Evolutionary conservation across 1,140 invertebrate genomes (phyloP).

Genomic region (Palaemon carinicauda): DNA sequence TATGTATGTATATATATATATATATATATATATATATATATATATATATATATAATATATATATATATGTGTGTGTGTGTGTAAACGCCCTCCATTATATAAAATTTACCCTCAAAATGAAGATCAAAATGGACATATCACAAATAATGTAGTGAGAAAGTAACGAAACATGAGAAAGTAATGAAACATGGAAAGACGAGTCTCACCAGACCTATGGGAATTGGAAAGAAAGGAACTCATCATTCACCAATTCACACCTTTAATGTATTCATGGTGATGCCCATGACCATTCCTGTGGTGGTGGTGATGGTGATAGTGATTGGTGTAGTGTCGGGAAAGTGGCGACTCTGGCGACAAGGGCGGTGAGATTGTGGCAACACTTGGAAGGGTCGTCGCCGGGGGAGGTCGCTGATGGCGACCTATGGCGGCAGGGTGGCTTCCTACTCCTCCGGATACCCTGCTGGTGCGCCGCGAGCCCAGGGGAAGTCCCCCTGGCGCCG

Average conservation of each 20-base stretch:
- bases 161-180: too few species aligned
- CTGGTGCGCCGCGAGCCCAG: neutral
- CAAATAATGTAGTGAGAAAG: too few species aligned
- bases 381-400: neutral
- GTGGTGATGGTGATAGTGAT: slow-evolving; percentile 25
- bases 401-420: neutral
- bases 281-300: slow-evolving; percentile 34
- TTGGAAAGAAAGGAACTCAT: neutral
- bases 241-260: neutral
- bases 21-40: too few species aligned
- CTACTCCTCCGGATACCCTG: neutral
- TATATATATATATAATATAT: too few species aligned
- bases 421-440: neutral
- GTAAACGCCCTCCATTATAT: too few species aligned
- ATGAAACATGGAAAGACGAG: neutral
- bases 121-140: too few species aligned
- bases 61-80: neutral
- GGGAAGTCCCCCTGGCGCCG: slow-evolving; percentile 32
- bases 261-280: slow-evolving; percentile 17
- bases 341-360: neutral
- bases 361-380: neutral
- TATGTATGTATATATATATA: too few species aligned
- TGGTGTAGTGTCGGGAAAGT: neutral
- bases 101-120: too few species aligned
- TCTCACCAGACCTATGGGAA: neutral